Evolutionary conservation across 2,888 invertebrate genomes (phyloP).

Genomic region (Zhuqinia jingwanae): DNA sequence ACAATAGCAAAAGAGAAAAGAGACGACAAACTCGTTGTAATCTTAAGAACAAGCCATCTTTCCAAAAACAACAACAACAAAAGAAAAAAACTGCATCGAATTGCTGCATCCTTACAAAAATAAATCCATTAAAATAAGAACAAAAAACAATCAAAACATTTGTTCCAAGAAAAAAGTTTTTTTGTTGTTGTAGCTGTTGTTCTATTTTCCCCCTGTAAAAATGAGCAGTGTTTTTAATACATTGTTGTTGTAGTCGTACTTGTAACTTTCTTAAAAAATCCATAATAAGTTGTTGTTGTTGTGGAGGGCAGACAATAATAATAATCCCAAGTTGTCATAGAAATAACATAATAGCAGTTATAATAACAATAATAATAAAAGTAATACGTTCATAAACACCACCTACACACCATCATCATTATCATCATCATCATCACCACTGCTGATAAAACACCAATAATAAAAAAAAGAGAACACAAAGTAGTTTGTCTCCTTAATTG

Average conservation of each 20-base stretch:
- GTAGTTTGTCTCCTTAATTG: no score
- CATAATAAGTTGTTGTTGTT: no score
- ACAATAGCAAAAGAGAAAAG: background rate
- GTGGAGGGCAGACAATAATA: constrained; percentile 59
- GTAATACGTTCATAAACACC: background rate
- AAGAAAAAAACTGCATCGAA: background rate
- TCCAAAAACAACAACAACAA: background rate
- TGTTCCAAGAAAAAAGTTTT: background rate
- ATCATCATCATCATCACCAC: constrained; percentile 10
- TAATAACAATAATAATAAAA: constrained; percentile 27
- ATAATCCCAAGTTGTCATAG: constrained; percentile 46
- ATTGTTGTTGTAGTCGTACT: no score
- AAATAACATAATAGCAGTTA: background rate
- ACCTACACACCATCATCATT: background rate
- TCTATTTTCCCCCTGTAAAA: no score
- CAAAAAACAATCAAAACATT: constrained; percentile 10
- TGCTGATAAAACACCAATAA: no score
- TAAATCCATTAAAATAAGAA: background rate
- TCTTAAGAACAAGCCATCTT: background rate
- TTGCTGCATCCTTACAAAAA: no score
- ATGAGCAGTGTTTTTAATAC: no score
- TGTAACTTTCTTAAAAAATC: no score
- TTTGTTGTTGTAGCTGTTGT: no score
- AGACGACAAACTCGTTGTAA: background rate
- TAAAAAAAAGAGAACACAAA: no score